Evolutionary conservation across 2,113 vertebrate genomes (phyloP), one percentile per base, ranked within the genome.

Genomic region (Tragelaphus imberbis): DNA sequence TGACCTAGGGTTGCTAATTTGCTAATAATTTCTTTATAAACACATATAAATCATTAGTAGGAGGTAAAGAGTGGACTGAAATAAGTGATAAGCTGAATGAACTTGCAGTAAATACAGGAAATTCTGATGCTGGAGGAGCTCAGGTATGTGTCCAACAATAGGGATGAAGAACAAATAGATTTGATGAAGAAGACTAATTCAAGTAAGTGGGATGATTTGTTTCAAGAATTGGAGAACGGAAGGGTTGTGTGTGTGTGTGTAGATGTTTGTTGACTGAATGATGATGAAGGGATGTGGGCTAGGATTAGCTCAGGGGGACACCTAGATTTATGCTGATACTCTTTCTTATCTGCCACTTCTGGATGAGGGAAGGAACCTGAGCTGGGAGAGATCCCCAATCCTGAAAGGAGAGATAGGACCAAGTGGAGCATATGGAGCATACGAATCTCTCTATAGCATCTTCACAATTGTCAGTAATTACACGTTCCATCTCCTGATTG

Each of bases 391-490:
- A n/a, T 51, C 40, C 27, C 68, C 94, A 79, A 30, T 30, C 49
- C 13, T 80, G 49, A 84, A 94, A 93, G 33, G 63, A 84, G 51
- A 58, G 55, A 36, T 85, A 65, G 87, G 85, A 95, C 30, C 71
- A 65, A 44, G 28, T 23, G 33, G 53, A 94, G 44, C 71, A 53
- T 84, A 21, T n/a, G 53, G 80, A 77, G 25, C 80, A 15, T 6
- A 15, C 2, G 19, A 56, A 36, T 81, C 68, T 96, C n/a, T 81
- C 86, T 23, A n/a, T 21, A 59, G 85, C 47, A 61, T 96, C 59
- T 56, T 58, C 71, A 75, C 87, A 93, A 79, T 90, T 51, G 59
- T 98, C 63, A 58, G 92, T 98, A 98, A 98, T 98, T 97, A 98
- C 86, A 96, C 98, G 92, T 88, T 87, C 33, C 84, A 93, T 94